phyloP scores from a whole-genome alignment of 1,140 invertebrate genomes.

The Pantala flavescens region DNA sequence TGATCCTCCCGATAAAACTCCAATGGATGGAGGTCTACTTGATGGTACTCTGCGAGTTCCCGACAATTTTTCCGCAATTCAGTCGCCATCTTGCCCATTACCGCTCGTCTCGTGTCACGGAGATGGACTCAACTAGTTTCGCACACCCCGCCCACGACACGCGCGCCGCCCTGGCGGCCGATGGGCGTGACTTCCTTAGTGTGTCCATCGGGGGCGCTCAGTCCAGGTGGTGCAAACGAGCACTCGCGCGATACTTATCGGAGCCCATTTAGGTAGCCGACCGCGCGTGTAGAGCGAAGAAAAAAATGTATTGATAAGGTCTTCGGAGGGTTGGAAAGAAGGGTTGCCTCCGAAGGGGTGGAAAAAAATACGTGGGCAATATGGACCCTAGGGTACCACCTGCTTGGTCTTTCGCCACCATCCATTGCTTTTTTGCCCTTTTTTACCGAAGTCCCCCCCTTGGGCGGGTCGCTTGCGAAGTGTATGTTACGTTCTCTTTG shows the following conservation, averaged over 20 bases:
- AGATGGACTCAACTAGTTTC: background rate
- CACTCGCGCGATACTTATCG: background rate
- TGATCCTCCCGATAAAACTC: too few species aligned
- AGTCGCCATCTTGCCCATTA: background rate
- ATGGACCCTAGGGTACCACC: background rate
- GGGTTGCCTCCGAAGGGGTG: background rate
- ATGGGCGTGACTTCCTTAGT: background rate
- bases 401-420: background rate
- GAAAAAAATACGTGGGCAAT: background rate
- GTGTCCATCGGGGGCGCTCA: background rate
- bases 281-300: background rate
- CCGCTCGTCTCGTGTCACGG: background rate
- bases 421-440: background rate
- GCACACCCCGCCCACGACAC: background rate
- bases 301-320: background rate
- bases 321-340: background rate
- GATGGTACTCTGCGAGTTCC: too few species aligned
- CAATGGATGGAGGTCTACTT: too few species aligned
- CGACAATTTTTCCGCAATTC: too few species aligned
- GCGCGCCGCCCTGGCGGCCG: background rate
- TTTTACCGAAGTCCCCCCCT: too few species aligned
- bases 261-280: background rate
- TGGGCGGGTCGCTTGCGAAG: too few species aligned
- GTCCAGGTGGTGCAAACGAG: background rate
- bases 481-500: too few species aligned